A percentile compares a stretch with the other conserved stretches of the same genome.
Conservation (phyloP, 53 echinoderm and acorn worm genomes). For the Arbacia lixula region DNA sequence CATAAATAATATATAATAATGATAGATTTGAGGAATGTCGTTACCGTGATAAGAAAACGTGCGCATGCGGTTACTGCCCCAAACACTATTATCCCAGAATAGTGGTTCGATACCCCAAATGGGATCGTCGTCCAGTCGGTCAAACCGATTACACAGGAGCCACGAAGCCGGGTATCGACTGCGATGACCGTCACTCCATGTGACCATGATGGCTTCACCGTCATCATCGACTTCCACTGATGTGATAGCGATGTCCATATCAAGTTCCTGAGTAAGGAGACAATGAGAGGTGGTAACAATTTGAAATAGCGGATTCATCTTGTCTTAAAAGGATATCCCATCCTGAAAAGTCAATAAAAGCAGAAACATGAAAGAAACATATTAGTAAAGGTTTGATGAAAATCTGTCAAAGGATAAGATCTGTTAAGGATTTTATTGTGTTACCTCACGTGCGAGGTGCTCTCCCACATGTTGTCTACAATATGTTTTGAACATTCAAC, state of each 20-base stretch:
- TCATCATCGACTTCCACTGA: not conserved
- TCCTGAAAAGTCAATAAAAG: too few species aligned
- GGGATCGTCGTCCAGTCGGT: constrained; percentile 2
- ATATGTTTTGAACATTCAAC: too few species aligned
- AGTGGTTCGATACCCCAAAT: constrained; percentile 13
- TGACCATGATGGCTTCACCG: not conserved
- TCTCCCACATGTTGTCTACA: too few species aligned
- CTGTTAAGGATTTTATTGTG: too few species aligned
- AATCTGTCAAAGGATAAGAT: too few species aligned
- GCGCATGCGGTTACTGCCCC: constrained; percentile 10
- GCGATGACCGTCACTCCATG: constrained; percentile 17
- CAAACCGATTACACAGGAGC: constrained; percentile 30
- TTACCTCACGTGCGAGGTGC: too few species aligned
- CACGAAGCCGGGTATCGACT: not conserved
- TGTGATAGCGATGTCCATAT: constrained; percentile 27
- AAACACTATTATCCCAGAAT: constrained; percentile 2
- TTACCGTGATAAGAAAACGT: constrained; percentile 13
- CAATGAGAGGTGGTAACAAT: too few species aligned
- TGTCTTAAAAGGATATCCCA: too few species aligned
- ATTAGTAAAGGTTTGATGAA: too few species aligned
- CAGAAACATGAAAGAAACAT: too few species aligned
- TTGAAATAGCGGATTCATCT: too few species aligned
- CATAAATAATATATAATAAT: not conserved
- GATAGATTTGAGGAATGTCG: too few species aligned
- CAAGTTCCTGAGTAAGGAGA: constrained; percentile 15